phyloP scores from a whole-genome alignment of 1,140 invertebrate species.

The Lepidurus couesii region DNA sequence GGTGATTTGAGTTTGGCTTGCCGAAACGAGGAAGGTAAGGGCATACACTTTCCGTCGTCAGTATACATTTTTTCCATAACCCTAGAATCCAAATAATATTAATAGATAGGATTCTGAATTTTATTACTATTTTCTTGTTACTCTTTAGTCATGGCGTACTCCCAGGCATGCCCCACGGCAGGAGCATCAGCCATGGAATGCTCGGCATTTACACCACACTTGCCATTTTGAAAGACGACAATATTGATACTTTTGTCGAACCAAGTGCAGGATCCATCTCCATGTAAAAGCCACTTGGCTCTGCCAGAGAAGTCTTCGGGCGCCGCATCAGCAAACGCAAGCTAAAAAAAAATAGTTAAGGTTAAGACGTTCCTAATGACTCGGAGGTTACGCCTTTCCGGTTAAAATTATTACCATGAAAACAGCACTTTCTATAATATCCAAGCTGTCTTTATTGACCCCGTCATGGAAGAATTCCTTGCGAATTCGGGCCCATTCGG shows the following conservation, averaged over 20 bases:
- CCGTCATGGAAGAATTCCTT: conserved; percentile 45
- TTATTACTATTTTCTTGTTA: conserved; percentile 39
- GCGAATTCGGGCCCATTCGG: conserved; percentile 47
- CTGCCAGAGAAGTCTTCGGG: conserved; percentile 44
- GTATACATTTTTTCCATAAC: conserved; percentile 45
- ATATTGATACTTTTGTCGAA: conserved; percentile 50
- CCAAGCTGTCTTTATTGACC: conserved; percentile 47
- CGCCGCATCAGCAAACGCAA: conserved; percentile 43
- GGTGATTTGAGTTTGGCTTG: conserved; percentile 41
- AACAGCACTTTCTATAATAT: conserved; percentile 47
- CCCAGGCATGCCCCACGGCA: conserved; percentile 52
- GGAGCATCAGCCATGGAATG: conserved; percentile 55
- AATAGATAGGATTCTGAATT: not conserved
- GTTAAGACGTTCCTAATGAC: not conserved
- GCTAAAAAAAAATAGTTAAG: conserved; percentile 39
- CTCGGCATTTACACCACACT: conserved; percentile 54
- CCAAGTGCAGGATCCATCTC: conserved; percentile 47
- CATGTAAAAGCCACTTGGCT: conserved; percentile 47
- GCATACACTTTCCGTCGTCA: conserved; percentile 45
- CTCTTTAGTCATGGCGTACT: conserved; percentile 51
- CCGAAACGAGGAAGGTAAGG: conserved; percentile 41
- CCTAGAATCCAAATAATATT: conserved; percentile 36
- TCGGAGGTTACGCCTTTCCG: not conserved
- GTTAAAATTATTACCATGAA: conserved; percentile 44
- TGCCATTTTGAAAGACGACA: conserved; percentile 47